Evolutionary conservation across 2,113 vertebrate species (phyloP).

Genomic region (Antechinus flavipes): DNA sequence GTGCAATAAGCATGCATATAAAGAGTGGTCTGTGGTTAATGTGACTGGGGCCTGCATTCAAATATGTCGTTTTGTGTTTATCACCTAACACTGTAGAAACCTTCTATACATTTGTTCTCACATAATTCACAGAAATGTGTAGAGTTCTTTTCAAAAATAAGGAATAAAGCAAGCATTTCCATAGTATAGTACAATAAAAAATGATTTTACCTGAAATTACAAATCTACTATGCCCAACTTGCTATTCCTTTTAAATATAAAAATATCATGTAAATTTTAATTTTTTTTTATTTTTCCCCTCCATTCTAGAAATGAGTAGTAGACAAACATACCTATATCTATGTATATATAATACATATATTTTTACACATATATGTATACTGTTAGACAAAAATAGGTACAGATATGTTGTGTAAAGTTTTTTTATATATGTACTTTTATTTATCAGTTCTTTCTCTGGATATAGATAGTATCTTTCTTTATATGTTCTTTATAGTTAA

Average conservation of each 20-base stretch:
- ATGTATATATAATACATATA: no score
- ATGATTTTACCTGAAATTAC: neutral
- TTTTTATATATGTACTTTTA: no score
- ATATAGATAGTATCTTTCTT: neutral
- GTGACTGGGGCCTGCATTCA: neutral
- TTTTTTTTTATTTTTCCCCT: no score
- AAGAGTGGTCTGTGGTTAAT: neutral
- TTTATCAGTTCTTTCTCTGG: no score
- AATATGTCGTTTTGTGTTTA: neutral
- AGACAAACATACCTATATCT: no score
- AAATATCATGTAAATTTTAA: neutral
- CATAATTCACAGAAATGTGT: constrained; percentile 26
- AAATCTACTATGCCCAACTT: neutral
- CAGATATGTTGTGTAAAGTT: no score
- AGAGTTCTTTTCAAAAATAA: neutral
- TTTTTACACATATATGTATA: no score
- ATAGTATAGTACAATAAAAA: neutral
- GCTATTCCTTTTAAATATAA: neutral
- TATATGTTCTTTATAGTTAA: neutral
- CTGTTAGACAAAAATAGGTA: no score
- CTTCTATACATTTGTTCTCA: constrained; percentile 25
- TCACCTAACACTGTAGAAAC: neutral
- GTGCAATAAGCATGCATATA: constrained; percentile 7
- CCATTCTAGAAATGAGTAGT: no score
- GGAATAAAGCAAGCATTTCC: neutral